phyloP scores from a whole-genome alignment of 92 coral and sea anemone genomes.

The Actinostola sp. region DNA sequence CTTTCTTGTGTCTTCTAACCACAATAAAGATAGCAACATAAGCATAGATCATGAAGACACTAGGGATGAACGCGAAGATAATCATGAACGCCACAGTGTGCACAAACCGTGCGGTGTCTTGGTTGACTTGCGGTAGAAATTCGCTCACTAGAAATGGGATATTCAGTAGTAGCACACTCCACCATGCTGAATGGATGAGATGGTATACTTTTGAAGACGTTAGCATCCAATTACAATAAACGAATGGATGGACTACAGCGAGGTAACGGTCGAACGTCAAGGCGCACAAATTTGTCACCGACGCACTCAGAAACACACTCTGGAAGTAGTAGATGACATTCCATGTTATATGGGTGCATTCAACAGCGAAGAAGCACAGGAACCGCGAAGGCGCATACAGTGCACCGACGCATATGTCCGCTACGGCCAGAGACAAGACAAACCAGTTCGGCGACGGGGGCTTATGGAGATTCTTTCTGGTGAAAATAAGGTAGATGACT shows the following conservation, averaged over 20 bases:
- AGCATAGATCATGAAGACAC: slow-evolving; percentile 26
- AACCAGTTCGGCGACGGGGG: slow-evolving; percentile 33
- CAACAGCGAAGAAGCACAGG: background rate
- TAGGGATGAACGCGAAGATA: slow-evolving; percentile 16
- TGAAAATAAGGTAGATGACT: slow-evolving; percentile 17
- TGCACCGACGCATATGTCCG: slow-evolving; percentile 17
- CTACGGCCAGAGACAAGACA: slow-evolving; percentile 23
- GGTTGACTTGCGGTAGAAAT: slow-evolving; percentile 8
- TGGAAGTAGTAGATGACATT: slow-evolving; percentile 5
- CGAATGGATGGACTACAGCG: slow-evolving; percentile 32
- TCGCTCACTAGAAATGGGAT: slow-evolving; percentile 1
- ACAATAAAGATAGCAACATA: slow-evolving; percentile 6
- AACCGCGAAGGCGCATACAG: slow-evolving; percentile 7
- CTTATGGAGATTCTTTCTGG: slow-evolving; percentile 18
- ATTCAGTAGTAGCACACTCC: slow-evolving; percentile 8
- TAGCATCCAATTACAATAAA: slow-evolving; percentile 1
- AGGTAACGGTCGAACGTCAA: slow-evolving; percentile 28
- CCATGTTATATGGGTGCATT: slow-evolving; percentile 1
- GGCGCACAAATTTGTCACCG: slow-evolving; percentile 20
- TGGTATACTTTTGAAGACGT: slow-evolving; percentile 12
- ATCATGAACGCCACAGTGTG: slow-evolving; percentile 14
- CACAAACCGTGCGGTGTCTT: background rate
- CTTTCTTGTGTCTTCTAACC: slow-evolving; percentile 10
- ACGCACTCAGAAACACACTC: slow-evolving; percentile 14
- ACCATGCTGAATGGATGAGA: slow-evolving; percentile 24